Percentiles rank a stretch among this genome's conserved stretches.
Evolutionary conservation across 1,140 invertebrate genomes (phyloP).

Genomic region (Cyclina sinensis): DNA sequence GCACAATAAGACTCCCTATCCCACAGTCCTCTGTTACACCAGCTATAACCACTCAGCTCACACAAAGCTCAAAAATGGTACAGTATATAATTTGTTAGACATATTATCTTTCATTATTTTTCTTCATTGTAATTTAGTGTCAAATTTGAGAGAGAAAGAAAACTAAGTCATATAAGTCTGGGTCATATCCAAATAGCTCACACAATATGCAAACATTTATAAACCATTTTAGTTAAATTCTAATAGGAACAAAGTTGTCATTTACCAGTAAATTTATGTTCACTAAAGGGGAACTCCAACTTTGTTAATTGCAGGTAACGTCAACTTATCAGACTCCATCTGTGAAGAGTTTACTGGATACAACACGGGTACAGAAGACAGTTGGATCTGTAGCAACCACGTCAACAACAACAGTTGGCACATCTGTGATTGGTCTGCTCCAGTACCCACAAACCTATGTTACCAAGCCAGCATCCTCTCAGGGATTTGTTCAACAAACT

Average conservation of each 20-base stretch:
- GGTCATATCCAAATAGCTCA: no score
- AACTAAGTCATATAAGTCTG: no score
- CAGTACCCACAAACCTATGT: neutral
- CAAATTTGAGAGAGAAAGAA: no score
- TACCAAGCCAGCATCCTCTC: neutral
- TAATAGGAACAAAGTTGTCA: no score
- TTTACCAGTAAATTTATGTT: no score
- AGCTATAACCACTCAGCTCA: neutral
- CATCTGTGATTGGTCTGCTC: constrained; percentile 31
- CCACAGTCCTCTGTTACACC: constrained; percentile 34
- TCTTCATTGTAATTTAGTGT: no score
- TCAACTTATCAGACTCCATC: constrained; percentile 47
- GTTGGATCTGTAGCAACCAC: neutral
- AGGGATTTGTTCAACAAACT: constrained; percentile 15
- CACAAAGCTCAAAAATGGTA: constrained; percentile 36
- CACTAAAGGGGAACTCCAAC: no score
- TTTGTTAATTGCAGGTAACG: neutral
- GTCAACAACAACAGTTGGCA: constrained; percentile 5
- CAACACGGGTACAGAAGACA: constrained; percentile 52
- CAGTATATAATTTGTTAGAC: no score
- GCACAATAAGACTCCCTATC: constrained; percentile 66
- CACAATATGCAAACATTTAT: no score
- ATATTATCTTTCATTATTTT: no score
- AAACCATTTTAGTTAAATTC: no score
- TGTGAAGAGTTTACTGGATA: constrained; percentile 63